Percentiles rank a stretch among this genome's conserved stretches.
These are phyloP conservation scores for Periophthalmodon schlosseri DNA, from an alignment of 2,113 vertebrate genomes.

Conservation along the genomic window DNA sequence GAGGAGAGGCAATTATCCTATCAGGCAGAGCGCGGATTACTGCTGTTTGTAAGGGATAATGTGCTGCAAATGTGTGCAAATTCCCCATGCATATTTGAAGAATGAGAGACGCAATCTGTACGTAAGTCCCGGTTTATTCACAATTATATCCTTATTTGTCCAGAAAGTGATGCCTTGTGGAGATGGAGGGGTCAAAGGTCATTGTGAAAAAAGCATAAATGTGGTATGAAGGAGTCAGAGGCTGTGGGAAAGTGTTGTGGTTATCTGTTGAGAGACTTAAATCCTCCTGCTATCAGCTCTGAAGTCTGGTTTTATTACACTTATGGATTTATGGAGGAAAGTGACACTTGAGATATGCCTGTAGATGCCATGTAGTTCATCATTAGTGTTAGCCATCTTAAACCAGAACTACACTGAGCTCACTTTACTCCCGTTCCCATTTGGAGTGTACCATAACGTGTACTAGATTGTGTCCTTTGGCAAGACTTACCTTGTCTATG, in stretches of 20 bases:
- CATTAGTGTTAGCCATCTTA: neutral
- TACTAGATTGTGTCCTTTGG: too few species aligned
- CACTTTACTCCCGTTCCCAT: neutral
- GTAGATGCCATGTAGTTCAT: conserved; percentile 27
- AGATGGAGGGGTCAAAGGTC: conserved; percentile 49
- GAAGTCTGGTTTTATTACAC: conserved; percentile 29
- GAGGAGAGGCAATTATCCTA: conserved; percentile 49
- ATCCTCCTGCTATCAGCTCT: conserved; percentile 32
- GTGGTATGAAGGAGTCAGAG: conserved; percentile 46
- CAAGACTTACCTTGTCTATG: too few species aligned
- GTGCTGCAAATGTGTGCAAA: conserved; percentile 63
- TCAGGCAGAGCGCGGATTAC: conserved; percentile 54
- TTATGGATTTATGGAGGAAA: conserved; percentile 29
- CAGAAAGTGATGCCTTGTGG: conserved; percentile 45
- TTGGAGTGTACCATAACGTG: too few species aligned
- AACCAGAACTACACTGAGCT: neutral
- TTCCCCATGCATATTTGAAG: conserved; percentile 55
- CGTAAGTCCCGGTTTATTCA: conserved; percentile 23
- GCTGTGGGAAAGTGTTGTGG: conserved; percentile 50
- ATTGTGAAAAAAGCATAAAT: conserved; percentile 43
- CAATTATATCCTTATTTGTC: conserved; percentile 52
- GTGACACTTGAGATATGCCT: conserved; percentile 35
- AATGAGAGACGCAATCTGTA: conserved; percentile 44
- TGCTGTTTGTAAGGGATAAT: conserved; percentile 63
- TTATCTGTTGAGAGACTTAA: conserved; percentile 30